Base-by-base conservation (phyloP, 2,888 invertebrate genomes). In the Heliconius hortense region DNA sequence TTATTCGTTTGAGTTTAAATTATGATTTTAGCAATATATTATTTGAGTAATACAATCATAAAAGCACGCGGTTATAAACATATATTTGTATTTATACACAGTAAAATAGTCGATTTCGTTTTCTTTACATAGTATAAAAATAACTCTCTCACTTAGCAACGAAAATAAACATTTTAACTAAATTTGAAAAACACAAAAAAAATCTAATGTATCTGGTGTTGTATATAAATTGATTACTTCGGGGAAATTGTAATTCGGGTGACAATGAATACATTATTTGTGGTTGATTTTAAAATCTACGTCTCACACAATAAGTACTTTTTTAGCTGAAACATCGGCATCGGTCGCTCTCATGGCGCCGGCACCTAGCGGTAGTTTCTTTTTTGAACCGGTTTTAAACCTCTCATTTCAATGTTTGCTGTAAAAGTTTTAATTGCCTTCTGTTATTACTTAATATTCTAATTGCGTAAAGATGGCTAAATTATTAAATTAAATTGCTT, bases 281-380 rank as follows among this genome's bases (percentile, higher is more conserved):
- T 56, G 35, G 53, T 24, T 28, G 26, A 53, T 35, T 74, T 60
- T 75, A 56, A 60, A 66, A 59, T 39, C 43, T 67, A 72, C 48
- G 18, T 31, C 26, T 18, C 60, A 67, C 24, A 26, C n/a, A 66
- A 35, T 75, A 67, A 67, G 59, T 62, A 60, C 67, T 53, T 48
- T 72, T 75, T 67, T 48, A 15, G 64, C 67, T 48, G 53, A 24
- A 60, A 60, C 70, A 48, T 67, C 72, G 62, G 8, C 69, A 59
- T 63, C 62, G 71, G 62, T 56, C 70, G 31, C 62, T 66, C 71
- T 72, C 64, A 67, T 76, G 72, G 71, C 76, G 73, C 60, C 75
- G 66, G 53, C 71, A 78, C 60, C 63, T 79, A 79, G 77, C 79
- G 78, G 78, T 79, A 77, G 76, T 77, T 79, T 79, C 77, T 78